Conservation (phyloP, 2,888 invertebrate genomes). For the Agonopterix alstromeriana region DNA sequence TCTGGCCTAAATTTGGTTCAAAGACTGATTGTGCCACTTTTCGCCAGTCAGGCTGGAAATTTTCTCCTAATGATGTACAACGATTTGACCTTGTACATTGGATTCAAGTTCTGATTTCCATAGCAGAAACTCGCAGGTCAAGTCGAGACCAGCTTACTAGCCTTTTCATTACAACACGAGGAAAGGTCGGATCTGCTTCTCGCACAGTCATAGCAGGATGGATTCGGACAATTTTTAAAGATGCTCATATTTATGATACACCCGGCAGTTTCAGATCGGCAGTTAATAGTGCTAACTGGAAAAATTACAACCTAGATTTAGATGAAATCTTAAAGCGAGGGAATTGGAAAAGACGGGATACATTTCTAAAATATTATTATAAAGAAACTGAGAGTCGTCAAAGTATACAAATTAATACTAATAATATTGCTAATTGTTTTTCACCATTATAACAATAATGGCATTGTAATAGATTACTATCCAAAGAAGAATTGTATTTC, state of each 20-base stretch:
- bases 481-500: neutral
- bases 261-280: conserved; percentile 10
- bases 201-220: conserved; percentile 15
- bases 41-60: conserved; percentile 12
- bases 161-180: conserved; percentile 14
- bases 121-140: conserved; percentile 5
- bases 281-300: conserved; percentile 13
- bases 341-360: conserved; percentile 13
- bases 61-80: neutral
- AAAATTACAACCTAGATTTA: conserved; percentile 4
- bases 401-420: too few relatives aligned
- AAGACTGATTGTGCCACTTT: conserved; percentile 6
- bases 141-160: neutral
- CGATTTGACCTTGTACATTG: conserved; percentile 10
- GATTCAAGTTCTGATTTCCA: conserved; percentile 4
- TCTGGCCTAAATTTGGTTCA: conserved; percentile 13
- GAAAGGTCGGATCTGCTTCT: conserved; percentile 12
- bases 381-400: neutral
- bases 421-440: too few relatives aligned
- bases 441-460: neutral
- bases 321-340: conserved; percentile 14
- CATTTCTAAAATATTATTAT: conserved; percentile 4
- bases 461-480: neutral
- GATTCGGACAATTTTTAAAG: conserved; percentile 10
- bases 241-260: conserved; percentile 4